A percentile compares a stretch with the other conserved stretches of the same genome.
Evolutionary conservation across 2,797 vertebrate species (phyloP).

Genomic region (Psittacula derbiana): DNA sequence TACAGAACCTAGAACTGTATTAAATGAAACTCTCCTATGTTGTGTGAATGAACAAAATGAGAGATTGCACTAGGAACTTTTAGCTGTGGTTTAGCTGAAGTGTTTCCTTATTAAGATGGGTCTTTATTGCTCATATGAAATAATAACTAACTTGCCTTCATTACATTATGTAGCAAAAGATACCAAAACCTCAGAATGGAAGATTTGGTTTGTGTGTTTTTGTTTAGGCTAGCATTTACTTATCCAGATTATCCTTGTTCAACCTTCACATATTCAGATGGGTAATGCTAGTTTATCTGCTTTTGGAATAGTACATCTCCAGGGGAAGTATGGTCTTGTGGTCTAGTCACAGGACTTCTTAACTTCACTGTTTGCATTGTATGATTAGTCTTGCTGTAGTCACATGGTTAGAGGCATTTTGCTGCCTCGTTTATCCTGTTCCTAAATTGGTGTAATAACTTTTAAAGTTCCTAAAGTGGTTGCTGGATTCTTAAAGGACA

Average conservation of each 20-base stretch:
- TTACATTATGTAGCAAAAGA: not conserved
- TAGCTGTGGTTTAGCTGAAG: not conserved
- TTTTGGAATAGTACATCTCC: constrained; percentile 55
- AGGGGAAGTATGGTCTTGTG: not conserved
- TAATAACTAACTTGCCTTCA: not conserved
- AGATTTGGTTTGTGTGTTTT: not conserved
- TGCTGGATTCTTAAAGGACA: not conserved
- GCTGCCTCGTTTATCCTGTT: not conserved
- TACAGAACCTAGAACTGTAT: not conserved
- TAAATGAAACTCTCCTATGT: not conserved
- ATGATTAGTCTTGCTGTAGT: not conserved
- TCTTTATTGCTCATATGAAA: not conserved
- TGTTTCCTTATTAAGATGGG: not conserved
- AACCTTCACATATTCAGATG: not conserved
- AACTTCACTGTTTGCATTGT: not conserved
- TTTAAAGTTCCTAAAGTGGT: not conserved
- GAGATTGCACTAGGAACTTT: not conserved
- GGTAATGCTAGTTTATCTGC: constrained; percentile 6
- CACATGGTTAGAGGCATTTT: not conserved
- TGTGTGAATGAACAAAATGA: not conserved
- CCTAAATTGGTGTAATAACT: not conserved
- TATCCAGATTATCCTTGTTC: not conserved
- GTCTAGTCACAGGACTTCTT: not conserved
- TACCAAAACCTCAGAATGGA: not conserved
- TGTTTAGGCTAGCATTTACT: not conserved